Evolutionary conservation across 2,888 invertebrate genomes (phyloP).

Genomic region (Amblyjoppa fuscipennis): DNA sequence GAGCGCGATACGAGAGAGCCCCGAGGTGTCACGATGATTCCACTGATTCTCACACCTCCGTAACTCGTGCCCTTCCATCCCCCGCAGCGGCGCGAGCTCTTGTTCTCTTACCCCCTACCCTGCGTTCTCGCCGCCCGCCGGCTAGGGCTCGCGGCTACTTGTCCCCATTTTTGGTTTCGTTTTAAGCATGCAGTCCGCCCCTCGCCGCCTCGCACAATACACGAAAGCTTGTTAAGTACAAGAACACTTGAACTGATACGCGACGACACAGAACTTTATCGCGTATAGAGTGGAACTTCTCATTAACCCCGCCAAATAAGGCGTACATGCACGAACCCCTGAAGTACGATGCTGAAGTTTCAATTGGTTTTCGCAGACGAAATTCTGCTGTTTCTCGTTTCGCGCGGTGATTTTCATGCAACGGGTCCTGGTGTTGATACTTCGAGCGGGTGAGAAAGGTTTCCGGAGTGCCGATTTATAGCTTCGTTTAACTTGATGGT

Average conservation of each 20-base stretch:
- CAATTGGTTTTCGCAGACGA: slow-evolving; percentile 7
- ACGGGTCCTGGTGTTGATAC: not conserved
- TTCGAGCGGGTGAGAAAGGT: not conserved
- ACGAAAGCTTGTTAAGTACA: slow-evolving; percentile 84
- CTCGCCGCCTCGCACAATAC: slow-evolving; percentile 77
- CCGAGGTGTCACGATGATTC: slow-evolving; percentile 84
- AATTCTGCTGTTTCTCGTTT: not conserved
- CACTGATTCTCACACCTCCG: slow-evolving; percentile 83
- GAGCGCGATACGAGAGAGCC: slow-evolving; percentile 82
- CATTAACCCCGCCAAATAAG: slow-evolving; percentile 21
- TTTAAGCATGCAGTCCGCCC: slow-evolving; percentile 82
- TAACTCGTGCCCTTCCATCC: slow-evolving; percentile 56
- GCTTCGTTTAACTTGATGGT: not conserved
- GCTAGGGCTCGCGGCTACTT: slow-evolving; percentile 80
- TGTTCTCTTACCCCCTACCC: slow-evolving; percentile 54
- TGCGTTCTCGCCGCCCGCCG: slow-evolving; percentile 65
- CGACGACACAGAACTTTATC: slow-evolving; percentile 47
- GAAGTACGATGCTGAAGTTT: slow-evolving; percentile 13
- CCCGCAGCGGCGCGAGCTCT: slow-evolving; percentile 59
- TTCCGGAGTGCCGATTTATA: not conserved
- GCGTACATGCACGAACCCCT: not conserved
- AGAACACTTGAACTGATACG: slow-evolving; percentile 82
- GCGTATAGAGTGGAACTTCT: slow-evolving; percentile 4
- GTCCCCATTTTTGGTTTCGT: slow-evolving; percentile 85
- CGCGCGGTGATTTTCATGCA: not conserved